Conservation (phyloP, 2,113 vertebrate genomes). For the Propithecus coquereli region DNA sequence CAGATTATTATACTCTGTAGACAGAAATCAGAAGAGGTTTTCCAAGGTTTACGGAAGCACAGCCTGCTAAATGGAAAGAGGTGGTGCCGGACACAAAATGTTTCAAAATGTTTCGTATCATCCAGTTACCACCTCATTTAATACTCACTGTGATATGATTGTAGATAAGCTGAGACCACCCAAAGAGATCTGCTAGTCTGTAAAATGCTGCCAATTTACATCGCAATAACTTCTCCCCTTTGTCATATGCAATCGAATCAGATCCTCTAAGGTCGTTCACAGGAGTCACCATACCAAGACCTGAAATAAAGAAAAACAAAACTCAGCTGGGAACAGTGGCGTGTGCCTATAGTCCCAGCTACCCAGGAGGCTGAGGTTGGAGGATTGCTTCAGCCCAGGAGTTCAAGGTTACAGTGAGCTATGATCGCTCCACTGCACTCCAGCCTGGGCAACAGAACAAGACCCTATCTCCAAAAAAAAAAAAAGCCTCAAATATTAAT, state of each 20-base stretch:
- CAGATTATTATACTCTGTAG: not conserved
- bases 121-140: constrained; percentile 33
- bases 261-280: constrained; percentile 98
- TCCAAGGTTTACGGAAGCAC: not conserved
- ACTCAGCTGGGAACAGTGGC: not conserved
- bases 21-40: not conserved
- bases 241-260: constrained; percentile 97
- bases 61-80: constrained; percentile 14
- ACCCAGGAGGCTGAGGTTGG: too few species aligned
- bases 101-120: not conserved
- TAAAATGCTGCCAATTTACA: constrained; percentile 98
- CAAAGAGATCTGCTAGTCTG: constrained; percentile 94
- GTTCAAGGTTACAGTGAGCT: too few species aligned
- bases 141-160: constrained; percentile 97
- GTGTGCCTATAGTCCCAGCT: not conserved
- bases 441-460: too few species aligned
- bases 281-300: constrained; percentile 98
- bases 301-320: constrained; percentile 75
- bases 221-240: constrained; percentile 95
- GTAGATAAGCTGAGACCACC: constrained; percentile 99
- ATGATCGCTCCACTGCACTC: too few species aligned
- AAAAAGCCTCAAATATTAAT: not conserved
- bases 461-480: not conserved
- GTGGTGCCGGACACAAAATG: not conserved
- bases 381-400: too few species aligned